phyloP scores from a whole-genome alignment of 2,113 vertebrate genomes.

The Eudorcas thomsonii region DNA sequence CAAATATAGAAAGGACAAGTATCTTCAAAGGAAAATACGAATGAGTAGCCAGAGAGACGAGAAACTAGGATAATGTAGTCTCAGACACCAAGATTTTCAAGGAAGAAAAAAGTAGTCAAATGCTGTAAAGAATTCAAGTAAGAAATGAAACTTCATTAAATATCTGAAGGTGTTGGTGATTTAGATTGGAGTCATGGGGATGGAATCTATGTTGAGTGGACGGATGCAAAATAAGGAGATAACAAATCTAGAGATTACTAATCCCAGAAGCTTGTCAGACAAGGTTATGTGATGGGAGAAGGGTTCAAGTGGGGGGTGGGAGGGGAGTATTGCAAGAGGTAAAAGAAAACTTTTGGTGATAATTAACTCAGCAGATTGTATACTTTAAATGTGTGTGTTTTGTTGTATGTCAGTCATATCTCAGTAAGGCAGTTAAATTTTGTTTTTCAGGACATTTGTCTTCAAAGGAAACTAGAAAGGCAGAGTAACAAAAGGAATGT shows the following conservation, averaged over 20 bases:
- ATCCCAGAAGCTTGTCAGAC: neutral
- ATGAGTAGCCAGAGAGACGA: neutral
- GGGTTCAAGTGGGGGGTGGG: accelerated
- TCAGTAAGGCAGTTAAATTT: neutral
- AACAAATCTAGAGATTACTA: neutral
- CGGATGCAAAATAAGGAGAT: neutral
- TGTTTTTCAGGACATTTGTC: neutral
- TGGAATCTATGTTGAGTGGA: neutral
- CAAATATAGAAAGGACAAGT: neutral
- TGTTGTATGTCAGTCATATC: neutral
- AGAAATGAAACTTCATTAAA: neutral
- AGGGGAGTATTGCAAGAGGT: neutral
- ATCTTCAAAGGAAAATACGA: neutral
- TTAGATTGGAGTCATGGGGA: neutral
- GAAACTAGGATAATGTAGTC: neutral
- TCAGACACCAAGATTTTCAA: neutral
- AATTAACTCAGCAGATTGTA: neutral
- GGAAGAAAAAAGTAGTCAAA: neutral
- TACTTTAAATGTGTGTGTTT: neutral
- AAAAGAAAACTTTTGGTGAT: neutral
- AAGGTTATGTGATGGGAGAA: neutral
- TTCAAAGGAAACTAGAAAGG: neutral
- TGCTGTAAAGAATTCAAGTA: neutral
- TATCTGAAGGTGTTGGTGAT: neutral
- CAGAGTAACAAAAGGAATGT: neutral